A percentile compares a stretch with the other conserved stretches of the same genome.
Evolutionary conservation across 2,113 vertebrate genomes (phyloP).

Genomic region (Engystomops pustulosus): DNA sequence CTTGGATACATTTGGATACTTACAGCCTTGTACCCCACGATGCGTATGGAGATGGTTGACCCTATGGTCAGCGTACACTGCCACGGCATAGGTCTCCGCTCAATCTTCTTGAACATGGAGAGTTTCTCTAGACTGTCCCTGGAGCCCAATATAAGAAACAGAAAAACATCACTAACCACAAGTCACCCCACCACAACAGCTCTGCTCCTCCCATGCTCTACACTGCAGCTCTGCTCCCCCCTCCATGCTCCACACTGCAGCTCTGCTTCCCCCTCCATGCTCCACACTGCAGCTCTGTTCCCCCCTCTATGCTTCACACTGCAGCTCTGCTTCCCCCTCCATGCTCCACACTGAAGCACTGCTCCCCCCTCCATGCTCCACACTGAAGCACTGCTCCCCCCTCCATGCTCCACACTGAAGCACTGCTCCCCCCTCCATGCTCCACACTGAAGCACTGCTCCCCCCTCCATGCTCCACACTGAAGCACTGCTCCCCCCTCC

Average conservation of each 20-base stretch:
- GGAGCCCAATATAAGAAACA: slow-evolving; percentile 61
- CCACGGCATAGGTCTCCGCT: slow-evolving; percentile 82
- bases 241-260: no score
- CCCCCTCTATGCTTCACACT: not conserved
- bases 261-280: no score
- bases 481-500: no score
- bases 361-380: no score
- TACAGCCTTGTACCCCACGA: slow-evolving; percentile 93
- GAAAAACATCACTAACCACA: not conserved
- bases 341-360: not conserved
- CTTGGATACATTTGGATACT: slow-evolving; percentile 63
- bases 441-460: not conserved
- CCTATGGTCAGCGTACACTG: slow-evolving; percentile 91
- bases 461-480: no score
- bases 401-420: not conserved
- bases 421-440: not conserved
- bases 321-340: no score
- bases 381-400: no score
- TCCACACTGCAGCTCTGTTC: no score
- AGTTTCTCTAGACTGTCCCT: slow-evolving; percentile 88
- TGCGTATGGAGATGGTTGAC: slow-evolving; percentile 85
- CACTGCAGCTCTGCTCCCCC: not conserved
- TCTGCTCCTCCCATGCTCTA: no score
- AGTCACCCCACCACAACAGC: no score
- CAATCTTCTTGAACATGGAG: slow-evolving; percentile 86